Base-by-base conservation (phyloP, 1,140 invertebrate species). In the Hyphantria cunea region DNA sequence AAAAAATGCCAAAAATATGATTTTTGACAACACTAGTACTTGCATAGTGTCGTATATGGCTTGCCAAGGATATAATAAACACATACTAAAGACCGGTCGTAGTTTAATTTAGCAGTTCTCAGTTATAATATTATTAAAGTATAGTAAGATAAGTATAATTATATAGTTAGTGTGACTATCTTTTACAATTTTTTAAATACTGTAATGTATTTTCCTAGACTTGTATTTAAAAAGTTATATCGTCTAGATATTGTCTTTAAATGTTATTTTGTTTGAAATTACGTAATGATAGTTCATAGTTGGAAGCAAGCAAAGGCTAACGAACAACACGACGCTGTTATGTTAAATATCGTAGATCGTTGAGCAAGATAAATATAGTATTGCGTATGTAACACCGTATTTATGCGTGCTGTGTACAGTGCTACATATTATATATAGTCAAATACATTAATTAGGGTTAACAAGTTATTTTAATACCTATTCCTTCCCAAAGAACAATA, bases 81-180 rank as follows among this genome's bases (percentile, higher is more conserved):
- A 25, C 17, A 25, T 25, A 25, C 17, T 25, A 25, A 25, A 25
- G 17, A 25, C 17, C 17, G 17, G 17, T 25, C 17, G 17, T 25
- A 25, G 17, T 39, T 39, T 39, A 39, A 39, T 47, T 37, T 56
- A 58, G 55, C 39, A 49, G n/a, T 39, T 58, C 34, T 48, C 45
- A 31, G 55, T 49, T 58, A 25, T 39, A 58, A 11, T 58, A 47
- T 49, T 39, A 41, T 58, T 15, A 17, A 58, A 37, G 34, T 58
- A 48, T 58, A 45, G 47, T 58, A 39, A 42, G 48, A 9, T 58
- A 48, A 39, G 55, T 49, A 58, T 58, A 58, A 31, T 58, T 62
- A 52, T 48, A 58, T 58, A 49, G 14, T 58, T 62, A 52, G 59
- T 47, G 58, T 44, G 49, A 60, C 47, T 60, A 62, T 49, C 59